Evolutionary conservation across 1,140 invertebrate species (phyloP).

Genomic region (Hydropsyche tenuis): DNA sequence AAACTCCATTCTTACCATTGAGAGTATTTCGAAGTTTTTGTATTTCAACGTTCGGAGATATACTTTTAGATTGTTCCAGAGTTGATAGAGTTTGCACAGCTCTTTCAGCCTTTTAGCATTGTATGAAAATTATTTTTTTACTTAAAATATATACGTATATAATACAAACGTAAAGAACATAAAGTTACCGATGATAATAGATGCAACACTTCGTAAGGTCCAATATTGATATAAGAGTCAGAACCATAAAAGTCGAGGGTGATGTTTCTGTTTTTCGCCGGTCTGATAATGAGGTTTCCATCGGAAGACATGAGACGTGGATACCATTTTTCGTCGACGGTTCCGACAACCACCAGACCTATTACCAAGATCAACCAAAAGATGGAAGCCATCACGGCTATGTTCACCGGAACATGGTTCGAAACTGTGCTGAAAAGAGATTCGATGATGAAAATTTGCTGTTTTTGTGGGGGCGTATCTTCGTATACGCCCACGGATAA

Average conservation of each 20-base stretch:
- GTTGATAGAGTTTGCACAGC: background rate
- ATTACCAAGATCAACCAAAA: too few species aligned
- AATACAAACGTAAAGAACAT: background rate
- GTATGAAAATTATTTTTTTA: too few species aligned
- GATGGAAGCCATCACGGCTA: too few species aligned
- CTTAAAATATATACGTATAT: conserved; percentile 1
- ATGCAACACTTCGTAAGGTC: conserved; percentile 28
- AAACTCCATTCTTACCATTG: background rate
- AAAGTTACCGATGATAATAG: conserved; percentile 11
- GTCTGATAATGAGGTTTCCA: conserved; percentile 38
- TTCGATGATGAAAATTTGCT: too few species aligned
- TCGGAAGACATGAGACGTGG: conserved; percentile 34
- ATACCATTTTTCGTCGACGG: background rate
- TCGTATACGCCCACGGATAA: too few species aligned
- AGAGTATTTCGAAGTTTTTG: background rate
- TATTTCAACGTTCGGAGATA: background rate
- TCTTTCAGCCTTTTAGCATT: background rate
- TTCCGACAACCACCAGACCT: too few species aligned
- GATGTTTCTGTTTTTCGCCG: conserved; percentile 39
- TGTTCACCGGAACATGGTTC: too few species aligned
- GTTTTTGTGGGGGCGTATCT: too few species aligned
- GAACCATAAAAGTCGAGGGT: conserved; percentile 26
- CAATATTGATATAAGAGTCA: conserved; percentile 37
- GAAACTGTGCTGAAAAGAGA: too few species aligned
- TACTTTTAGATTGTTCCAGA: background rate